Conservation (phyloP, 2,888 invertebrate species). For the Aleiodes alternator region DNA sequence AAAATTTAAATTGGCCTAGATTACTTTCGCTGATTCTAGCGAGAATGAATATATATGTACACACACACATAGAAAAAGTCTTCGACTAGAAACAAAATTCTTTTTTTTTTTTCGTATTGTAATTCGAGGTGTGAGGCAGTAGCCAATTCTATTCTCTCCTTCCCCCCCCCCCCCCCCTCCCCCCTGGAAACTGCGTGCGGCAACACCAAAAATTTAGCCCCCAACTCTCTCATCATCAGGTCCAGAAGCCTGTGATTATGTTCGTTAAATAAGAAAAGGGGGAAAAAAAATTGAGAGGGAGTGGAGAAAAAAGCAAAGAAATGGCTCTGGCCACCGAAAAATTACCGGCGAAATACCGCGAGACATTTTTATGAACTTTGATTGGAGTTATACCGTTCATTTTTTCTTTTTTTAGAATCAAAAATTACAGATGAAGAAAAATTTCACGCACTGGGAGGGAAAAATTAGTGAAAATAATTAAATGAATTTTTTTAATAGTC, state of each 20-base stretch:
- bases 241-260: conserved; percentile 54
- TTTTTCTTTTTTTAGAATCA: too few species aligned
- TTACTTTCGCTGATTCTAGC: conserved; percentile 54
- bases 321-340: conserved; percentile 69
- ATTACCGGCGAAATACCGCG: conserved; percentile 67
- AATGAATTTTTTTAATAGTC: too few species aligned
- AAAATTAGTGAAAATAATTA: too few species aligned
- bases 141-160: conserved; percentile 28
- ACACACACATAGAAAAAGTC: not conserved
- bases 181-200: conserved; percentile 2
- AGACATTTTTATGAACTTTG: conserved; percentile 63
- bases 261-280: conserved; percentile 42
- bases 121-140: conserved; percentile 27
- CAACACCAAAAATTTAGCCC: conserved; percentile 39
- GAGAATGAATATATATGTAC: conserved; percentile 23
- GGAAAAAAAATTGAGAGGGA: conserved; percentile 24
- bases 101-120: too few species aligned
- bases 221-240: conserved; percentile 39
- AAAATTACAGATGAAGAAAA: too few species aligned
- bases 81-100: not conserved
- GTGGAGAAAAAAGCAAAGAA: conserved; percentile 46
- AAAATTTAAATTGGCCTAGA: conserved; percentile 70
- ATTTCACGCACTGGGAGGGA: too few species aligned
- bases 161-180: not conserved
- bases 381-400: conserved; percentile 56